Evolutionary conservation across 2,888 invertebrate species (phyloP), one percentile per base, ranked within the genome.

Genomic region (Agrotis ipsilon): DNA sequence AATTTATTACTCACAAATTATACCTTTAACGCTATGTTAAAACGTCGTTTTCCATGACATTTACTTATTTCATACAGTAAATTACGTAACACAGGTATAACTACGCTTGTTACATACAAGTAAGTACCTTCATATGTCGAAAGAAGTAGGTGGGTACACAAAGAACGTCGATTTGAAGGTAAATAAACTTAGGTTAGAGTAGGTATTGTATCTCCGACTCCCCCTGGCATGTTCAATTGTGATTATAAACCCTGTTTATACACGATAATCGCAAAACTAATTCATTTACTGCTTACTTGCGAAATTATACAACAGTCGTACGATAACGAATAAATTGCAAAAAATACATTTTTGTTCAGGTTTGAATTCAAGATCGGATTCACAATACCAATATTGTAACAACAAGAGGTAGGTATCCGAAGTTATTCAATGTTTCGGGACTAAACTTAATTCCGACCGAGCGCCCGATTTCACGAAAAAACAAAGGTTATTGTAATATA

Each of bases 401-500:
- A 65, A 52, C 61, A 62, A 49, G 51, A 32, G 13, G 32, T 55
- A 32, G 13, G 32, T 32, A 55, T 55, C 27, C 43, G 51, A 61
- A 79, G 52, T 57, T 65, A 74, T 74, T 55, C 32, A 49, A 46
- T 73, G 21, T 57, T 57, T 73, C 61, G 14, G 63, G 21, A 24
- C 27, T 65, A 19, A 68, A 82, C 27, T 52, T 49, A 59, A 80
- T 70, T 70, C 39, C 9, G 57, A 70, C 63, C 60, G 57, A 72
- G 21, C 60, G 54, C 55, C 49, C 49, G 54, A 55, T 49, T 59
- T 24, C 49, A 59, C 32, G 54, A 64, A 69, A 52, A 83, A 72
- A 70, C 59, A 75, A 75, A 76, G 66, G 68, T 72, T 72, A 59
- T 82, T 78, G 74, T 79, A 70, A 60, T 72, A 60, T 72, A 61